Conservation (phyloP, 2,797 vertebrate species). For the Ataeniobius toweri region DNA sequence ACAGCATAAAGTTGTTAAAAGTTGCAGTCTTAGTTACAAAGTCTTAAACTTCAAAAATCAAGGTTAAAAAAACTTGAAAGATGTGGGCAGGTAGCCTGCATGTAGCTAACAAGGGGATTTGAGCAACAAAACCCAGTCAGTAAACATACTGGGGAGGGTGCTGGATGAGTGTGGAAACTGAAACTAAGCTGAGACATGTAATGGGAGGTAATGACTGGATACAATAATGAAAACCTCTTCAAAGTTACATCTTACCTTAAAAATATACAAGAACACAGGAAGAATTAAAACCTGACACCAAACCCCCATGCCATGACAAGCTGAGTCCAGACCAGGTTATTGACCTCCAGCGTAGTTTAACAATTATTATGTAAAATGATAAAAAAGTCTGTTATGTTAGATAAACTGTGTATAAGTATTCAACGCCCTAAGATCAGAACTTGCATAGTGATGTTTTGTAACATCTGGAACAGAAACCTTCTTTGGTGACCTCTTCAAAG, state of each 20-base stretch:
- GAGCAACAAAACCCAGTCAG: neutral
- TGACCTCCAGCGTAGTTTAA: neutral
- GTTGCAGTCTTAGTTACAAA: no score
- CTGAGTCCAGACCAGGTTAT: neutral
- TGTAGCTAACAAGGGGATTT: neutral
- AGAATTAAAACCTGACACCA: neutral
- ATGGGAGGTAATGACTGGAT: neutral
- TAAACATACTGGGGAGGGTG: neutral
- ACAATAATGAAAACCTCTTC: neutral
- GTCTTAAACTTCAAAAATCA: no score
- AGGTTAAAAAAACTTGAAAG: no score
- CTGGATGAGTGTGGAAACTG: neutral
- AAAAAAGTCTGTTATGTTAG: neutral
- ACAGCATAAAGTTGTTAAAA: no score
- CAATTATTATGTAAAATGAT: neutral
- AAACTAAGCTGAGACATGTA: neutral
- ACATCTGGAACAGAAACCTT: slow-evolving; percentile 4
- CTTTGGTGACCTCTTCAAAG: neutral
- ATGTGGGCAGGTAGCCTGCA: no score
- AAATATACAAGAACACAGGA: neutral
- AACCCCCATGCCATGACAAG: no score
- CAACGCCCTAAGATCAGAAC: neutral
- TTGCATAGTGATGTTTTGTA: neutral
- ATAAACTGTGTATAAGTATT: neutral
- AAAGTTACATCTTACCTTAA: neutral